Conservation (phyloP, 2,797 vertebrate genomes). For the Diglossa cyanea region DNA sequence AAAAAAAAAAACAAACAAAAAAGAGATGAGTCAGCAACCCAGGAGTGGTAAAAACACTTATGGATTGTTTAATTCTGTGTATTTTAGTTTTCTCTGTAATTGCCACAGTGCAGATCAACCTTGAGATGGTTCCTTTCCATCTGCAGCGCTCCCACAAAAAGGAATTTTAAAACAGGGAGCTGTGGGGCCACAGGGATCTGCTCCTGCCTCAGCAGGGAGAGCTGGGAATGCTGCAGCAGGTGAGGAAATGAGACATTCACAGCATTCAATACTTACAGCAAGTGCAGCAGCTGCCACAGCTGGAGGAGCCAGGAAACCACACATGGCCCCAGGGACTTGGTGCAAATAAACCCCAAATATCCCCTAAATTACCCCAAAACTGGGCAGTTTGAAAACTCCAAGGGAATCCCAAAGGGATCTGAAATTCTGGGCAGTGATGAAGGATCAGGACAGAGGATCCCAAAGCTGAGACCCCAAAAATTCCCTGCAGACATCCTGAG, state of each 20-base stretch:
- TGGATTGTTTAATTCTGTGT: not conserved
- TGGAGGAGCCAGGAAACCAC: not conserved
- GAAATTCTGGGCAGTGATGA: not conserved
- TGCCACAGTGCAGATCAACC: not conserved
- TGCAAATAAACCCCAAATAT: not conserved
- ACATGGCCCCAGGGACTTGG: not conserved
- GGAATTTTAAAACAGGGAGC: fast-evolving
- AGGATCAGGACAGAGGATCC: not conserved
- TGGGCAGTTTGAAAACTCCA: not conserved
- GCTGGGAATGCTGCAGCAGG: not conserved
- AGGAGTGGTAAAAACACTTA: constrained; percentile 10
- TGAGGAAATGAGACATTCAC: not conserved
- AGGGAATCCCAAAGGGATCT: not conserved
- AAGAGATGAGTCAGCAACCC: constrained; percentile 60
- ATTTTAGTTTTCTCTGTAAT: not conserved
- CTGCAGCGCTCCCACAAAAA: not conserved
- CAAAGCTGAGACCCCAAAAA: not conserved
- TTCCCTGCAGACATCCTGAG: too few relatives aligned
- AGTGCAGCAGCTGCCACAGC: not conserved
- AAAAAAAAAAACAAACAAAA: not conserved
- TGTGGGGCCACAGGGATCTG: not conserved
- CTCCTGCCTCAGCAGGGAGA: not conserved
- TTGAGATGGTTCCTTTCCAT: not conserved
- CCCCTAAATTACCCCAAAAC: not conserved
- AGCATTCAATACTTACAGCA: not conserved